These are phyloP conservation scores for Dorcus hopei DNA, from an alignment of 2,888 invertebrate genomes.

Conservation along the genomic window DNA sequence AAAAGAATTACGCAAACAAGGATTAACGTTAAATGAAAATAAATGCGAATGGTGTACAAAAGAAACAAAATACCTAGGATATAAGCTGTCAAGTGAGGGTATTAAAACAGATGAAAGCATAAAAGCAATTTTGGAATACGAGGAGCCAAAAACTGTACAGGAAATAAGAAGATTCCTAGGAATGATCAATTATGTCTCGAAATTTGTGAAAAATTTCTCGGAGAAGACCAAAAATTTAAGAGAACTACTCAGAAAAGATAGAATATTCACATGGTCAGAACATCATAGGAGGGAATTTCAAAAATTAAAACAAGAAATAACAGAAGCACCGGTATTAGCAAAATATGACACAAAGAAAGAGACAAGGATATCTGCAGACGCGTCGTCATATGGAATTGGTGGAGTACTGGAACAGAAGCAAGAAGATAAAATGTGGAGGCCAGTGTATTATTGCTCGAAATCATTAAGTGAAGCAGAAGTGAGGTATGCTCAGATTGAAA, in stretches of 20 bases:
- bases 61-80: not conserved
- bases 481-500: not conserved
- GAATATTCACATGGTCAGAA: not conserved
- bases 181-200: not conserved
- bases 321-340: not conserved
- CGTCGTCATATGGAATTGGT: too few relatives aligned
- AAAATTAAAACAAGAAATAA: not conserved
- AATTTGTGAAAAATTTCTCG: too few relatives aligned
- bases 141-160: not conserved
- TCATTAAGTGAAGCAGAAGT: not conserved
- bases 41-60: too few relatives aligned
- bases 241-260: too few relatives aligned
- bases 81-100: not conserved
- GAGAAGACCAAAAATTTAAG: too few relatives aligned
- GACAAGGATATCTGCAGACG: too few relatives aligned
- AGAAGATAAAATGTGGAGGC: not conserved
- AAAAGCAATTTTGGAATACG: not conserved
- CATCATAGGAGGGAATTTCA: not conserved
- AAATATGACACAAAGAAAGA: too few relatives aligned
- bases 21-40: too few relatives aligned
- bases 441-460: not conserved
- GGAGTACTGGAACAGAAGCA: not conserved
- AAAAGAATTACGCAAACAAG: too few relatives aligned
- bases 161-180: constrained; percentile 3
- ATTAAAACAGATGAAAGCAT: not conserved